Conservation (phyloP, 37 sponge, comb jelly and placozoan species). For the Bolinopsis microptera region DNA sequence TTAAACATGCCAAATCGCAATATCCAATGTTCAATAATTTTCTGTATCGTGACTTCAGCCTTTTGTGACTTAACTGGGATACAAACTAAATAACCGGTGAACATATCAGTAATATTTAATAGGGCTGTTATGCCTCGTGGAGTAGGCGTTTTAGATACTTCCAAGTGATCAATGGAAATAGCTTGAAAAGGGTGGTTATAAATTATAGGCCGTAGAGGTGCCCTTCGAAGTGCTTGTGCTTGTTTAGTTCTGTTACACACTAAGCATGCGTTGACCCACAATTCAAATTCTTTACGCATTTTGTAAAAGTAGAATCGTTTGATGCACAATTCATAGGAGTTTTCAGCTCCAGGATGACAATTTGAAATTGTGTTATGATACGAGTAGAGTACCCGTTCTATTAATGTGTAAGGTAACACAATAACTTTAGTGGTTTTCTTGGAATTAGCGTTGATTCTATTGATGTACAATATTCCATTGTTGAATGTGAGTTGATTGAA, state of each 20-base stretch:
- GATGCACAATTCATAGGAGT: neutral
- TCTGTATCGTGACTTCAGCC: neutral
- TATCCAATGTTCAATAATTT: conserved; percentile 15
- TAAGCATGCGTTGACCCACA: neutral
- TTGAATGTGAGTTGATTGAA: neutral
- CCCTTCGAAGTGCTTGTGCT: neutral
- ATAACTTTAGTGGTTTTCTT: neutral
- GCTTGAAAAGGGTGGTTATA: conserved; percentile 13
- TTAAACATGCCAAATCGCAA: neutral
- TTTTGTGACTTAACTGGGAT: neutral
- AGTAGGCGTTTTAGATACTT: conserved; percentile 20
- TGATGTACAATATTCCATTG: conserved; percentile 26
- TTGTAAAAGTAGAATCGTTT: conserved; percentile 52
- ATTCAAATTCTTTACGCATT: conserved; percentile 2
- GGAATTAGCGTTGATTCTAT: neutral
- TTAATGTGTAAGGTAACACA: conserved; percentile 2
- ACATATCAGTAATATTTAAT: conserved; percentile 17
- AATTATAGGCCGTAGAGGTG: conserved; percentile 21
- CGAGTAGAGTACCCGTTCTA: conserved; percentile 14
- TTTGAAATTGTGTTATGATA: conserved; percentile 27
- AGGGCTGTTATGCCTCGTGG: conserved; percentile 2
- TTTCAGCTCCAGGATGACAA: conserved; percentile 18
- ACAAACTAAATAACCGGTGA: conserved; percentile 6
- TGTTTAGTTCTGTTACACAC: neutral
- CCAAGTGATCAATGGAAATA: conserved; percentile 49